Percentiles rank a stretch among this genome's conserved stretches.
These are phyloP conservation scores for Bubo scandiacus DNA, from an alignment of 2,113 vertebrate species.

Conservation along the genomic window DNA sequence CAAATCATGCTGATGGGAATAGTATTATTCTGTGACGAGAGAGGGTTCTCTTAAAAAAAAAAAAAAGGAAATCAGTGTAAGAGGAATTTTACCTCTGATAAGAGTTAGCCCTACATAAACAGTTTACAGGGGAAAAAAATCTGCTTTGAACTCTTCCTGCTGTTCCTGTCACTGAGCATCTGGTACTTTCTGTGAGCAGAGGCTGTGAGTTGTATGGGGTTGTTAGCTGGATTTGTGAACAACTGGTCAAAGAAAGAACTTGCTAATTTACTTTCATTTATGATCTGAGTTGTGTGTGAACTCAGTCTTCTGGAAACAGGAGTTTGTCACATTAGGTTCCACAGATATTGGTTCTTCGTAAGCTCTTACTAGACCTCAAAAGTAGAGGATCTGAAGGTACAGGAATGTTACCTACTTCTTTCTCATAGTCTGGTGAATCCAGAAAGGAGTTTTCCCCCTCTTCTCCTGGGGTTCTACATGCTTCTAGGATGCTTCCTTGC, in stretches of 20 bases:
- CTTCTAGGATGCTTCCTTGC: neutral
- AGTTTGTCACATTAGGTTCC: neutral
- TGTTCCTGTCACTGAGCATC: neutral
- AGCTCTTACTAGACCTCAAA: neutral
- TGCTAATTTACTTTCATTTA: neutral
- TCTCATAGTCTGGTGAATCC: neutral
- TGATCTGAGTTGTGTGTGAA: neutral
- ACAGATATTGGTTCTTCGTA: neutral
- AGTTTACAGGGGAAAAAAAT: neutral
- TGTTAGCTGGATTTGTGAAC: neutral
- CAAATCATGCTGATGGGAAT: neutral
- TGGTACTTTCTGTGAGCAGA: neutral
- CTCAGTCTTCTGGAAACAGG: neutral
- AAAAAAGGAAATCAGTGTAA: neutral
- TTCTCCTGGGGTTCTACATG: neutral
- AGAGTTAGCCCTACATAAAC: neutral
- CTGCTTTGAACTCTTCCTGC: neutral
- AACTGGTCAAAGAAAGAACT: neutral
- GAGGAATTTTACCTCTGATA: neutral
- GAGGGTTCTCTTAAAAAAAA: neutral
- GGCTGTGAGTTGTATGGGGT: neutral
- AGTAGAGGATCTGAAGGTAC: neutral
- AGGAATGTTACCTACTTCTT: neutral
- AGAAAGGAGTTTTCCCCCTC: neutral
- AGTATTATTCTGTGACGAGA: neutral